phyloP scores from a whole-genome alignment of 2,888 invertebrate species.

The Pantelozetes paolii region DNA sequence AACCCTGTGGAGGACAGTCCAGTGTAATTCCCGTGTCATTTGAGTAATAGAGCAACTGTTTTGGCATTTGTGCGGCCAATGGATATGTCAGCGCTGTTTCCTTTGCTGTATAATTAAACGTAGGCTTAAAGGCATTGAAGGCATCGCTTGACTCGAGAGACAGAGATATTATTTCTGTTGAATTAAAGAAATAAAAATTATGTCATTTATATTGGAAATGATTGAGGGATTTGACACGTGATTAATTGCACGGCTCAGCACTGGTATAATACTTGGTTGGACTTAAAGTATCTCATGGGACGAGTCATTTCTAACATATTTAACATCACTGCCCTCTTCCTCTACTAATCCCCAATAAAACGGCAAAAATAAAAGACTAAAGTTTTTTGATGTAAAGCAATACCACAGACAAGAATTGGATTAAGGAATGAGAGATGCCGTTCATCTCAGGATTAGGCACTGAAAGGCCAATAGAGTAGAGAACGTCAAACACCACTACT shows the following conservation, averaged over 20 bases:
- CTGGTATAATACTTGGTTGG: neutral
- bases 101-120: slow-evolving; percentile 18
- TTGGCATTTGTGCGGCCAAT: neutral
- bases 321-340: slow-evolving; percentile 19
- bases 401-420: slow-evolving; percentile 34
- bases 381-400: slow-evolving; percentile 9
- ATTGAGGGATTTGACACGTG: slow-evolving; percentile 25
- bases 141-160: slow-evolving; percentile 18
- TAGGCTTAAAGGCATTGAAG: slow-evolving; percentile 4
- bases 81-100: slow-evolving; percentile 12
- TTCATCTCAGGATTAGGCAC: slow-evolving; percentile 24
- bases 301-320: slow-evolving; percentile 23
- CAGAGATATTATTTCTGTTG: slow-evolving; percentile 24
- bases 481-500: slow-evolving; percentile 4
- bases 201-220: slow-evolving; percentile 28
- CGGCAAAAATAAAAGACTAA: slow-evolving; percentile 5
- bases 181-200: slow-evolving; percentile 29
- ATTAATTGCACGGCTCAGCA: slow-evolving; percentile 7
- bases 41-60: slow-evolving; percentile 3
- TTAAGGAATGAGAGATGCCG: neutral
- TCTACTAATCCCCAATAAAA: slow-evolving; percentile 33
- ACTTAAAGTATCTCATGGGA: slow-evolving; percentile 27
- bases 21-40: slow-evolving; percentile 9
- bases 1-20: slow-evolving; percentile 1
- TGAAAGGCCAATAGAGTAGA: neutral